These are phyloP conservation scores for Thymelicus sylvestris DNA, from an alignment of 2,888 invertebrate species.

Conservation along the genomic window DNA sequence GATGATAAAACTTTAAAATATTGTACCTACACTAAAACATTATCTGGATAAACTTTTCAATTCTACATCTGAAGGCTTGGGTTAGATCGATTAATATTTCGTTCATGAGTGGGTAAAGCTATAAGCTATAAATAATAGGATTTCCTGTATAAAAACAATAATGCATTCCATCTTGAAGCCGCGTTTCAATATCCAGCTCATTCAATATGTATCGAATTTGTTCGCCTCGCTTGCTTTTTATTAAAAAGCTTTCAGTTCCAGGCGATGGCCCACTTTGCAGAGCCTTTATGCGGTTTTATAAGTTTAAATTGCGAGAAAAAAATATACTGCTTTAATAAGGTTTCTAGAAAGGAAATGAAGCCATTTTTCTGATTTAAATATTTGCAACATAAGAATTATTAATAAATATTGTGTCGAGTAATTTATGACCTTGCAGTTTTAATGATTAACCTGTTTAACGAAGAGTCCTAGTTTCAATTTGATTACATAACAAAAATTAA, in stretches of 20 bases:
- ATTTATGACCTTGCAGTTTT: too few relatives aligned
- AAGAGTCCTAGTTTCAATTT: too few relatives aligned
- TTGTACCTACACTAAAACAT: too few relatives aligned
- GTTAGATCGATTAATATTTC: not conserved
- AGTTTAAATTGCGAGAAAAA: slow-evolving; percentile 6
- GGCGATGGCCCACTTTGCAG: slow-evolving; percentile 23
- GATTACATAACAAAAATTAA: too few relatives aligned
- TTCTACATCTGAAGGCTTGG: too few relatives aligned
- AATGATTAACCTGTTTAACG: too few relatives aligned
- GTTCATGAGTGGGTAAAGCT: not conserved
- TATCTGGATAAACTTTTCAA: too few relatives aligned
- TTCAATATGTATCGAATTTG: slow-evolving; percentile 35
- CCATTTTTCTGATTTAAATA: not conserved
- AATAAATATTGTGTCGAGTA: too few relatives aligned
- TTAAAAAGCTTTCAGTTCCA: slow-evolving; percentile 26
- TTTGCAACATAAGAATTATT: too few relatives aligned
- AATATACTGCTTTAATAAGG: not conserved
- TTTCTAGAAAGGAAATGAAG: not conserved
- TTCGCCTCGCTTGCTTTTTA: slow-evolving; percentile 25
- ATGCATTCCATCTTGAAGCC: slow-evolving; percentile 19
- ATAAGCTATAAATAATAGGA: not conserved
- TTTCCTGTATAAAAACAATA: slow-evolving; percentile 13
- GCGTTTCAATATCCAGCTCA: slow-evolving; percentile 28
- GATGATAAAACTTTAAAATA: too few relatives aligned
- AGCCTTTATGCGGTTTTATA: slow-evolving; percentile 20